phyloP scores from a whole-genome alignment of 1,140 invertebrate genomes.

The Drosophila santomea region DNA sequence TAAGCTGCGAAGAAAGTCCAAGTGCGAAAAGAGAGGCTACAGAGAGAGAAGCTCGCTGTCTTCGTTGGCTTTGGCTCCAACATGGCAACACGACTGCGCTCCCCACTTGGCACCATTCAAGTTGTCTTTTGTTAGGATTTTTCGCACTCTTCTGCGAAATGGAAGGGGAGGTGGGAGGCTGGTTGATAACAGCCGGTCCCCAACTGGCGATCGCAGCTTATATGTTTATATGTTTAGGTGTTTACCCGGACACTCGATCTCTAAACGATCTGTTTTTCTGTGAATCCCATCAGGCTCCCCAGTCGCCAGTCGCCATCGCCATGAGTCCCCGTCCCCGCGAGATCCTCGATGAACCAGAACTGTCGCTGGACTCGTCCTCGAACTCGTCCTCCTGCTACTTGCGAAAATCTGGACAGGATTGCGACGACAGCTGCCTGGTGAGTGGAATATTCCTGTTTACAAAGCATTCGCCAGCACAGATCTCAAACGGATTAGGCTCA shows the following conservation, averaged over 20 bases:
- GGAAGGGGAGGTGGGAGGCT: neutral
- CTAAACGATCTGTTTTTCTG: slow-evolving; percentile 27
- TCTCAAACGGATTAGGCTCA: neutral
- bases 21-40: slow-evolving; percentile 7
- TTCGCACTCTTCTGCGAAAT: slow-evolving; percentile 56
- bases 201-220: slow-evolving; percentile 9
- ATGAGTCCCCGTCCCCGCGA: slow-evolving; percentile 66
- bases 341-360: slow-evolving; percentile 26
- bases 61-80: slow-evolving; percentile 29
- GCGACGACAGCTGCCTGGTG: slow-evolving; percentile 37
- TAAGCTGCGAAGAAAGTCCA: slow-evolving; percentile 6
- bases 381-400: slow-evolving; percentile 37
- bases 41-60: slow-evolving; percentile 21
- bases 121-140: slow-evolving; percentile 52
- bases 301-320: neutral
- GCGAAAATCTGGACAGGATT: slow-evolving; percentile 39
- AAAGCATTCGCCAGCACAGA: neutral
- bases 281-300: slow-evolving; percentile 24
- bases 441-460: slow-evolving; percentile 11
- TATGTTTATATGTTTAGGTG: slow-evolving; percentile 9
- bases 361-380: slow-evolving; percentile 13
- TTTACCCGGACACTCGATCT: slow-evolving; percentile 9
- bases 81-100: slow-evolving; percentile 40
- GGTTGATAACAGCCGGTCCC: neutral
- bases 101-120: slow-evolving; percentile 27